Conservation (phyloP, 2,113 vertebrate genomes). For the Clinocottus analis region DNA sequence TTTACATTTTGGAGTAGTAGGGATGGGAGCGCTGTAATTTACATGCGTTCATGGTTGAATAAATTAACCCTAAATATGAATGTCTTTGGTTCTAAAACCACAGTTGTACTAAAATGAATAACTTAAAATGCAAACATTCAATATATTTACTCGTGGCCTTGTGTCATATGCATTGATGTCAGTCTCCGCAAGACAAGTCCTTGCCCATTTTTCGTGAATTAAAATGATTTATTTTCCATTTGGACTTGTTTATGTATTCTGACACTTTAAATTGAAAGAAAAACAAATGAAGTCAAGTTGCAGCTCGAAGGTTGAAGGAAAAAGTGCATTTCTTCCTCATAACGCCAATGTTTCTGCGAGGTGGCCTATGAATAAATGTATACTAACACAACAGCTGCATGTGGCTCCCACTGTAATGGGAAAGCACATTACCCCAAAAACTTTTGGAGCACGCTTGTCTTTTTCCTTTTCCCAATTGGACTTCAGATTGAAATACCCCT, state of each 20-base stretch:
- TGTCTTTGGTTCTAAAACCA: neutral
- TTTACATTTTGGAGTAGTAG: neutral
- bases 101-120: neutral
- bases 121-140: neutral
- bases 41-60: neutral
- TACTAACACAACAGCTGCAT: constrained; percentile 62
- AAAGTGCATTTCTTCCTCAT: constrained; percentile 50
- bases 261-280: neutral
- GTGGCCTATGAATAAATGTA: constrained; percentile 73
- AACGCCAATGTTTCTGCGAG: constrained; percentile 46
- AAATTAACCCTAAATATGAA: neutral
- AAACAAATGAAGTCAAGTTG: constrained; percentile 19
- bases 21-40: neutral
- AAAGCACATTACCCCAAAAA: constrained; percentile 41
- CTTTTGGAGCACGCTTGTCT: constrained; percentile 5
- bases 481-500: constrained; percentile 35
- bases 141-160: neutral
- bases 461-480: constrained; percentile 11
- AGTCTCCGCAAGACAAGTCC: neutral
- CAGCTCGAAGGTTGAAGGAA: constrained; percentile 6
- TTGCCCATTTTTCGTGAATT: neutral
- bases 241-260: neutral
- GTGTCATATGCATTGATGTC: neutral
- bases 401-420: constrained; percentile 40
- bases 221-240: neutral